A percentile compares a stretch with the other conserved stretches of the same genome.
Conservation (phyloP, 2,113 vertebrate genomes). For the Prochilodus magdalenae region DNA sequence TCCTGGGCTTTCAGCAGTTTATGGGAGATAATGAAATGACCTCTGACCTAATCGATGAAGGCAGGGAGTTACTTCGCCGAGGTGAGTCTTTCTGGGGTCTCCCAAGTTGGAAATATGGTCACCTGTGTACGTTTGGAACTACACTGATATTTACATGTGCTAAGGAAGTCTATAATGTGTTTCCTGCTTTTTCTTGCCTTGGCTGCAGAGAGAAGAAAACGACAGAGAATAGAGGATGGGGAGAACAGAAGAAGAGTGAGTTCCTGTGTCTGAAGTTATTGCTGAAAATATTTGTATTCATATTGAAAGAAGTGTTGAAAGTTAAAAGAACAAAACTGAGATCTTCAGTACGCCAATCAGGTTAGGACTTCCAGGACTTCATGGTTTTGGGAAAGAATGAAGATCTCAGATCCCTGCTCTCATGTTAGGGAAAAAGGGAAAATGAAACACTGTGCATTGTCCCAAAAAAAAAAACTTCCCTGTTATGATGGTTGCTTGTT, state of each 20-base stretch:
- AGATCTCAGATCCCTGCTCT: no score
- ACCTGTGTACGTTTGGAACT: not conserved
- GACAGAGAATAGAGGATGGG: constrained; percentile 92
- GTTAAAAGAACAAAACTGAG: not conserved
- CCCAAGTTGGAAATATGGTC: not conserved
- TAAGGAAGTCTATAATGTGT: not conserved
- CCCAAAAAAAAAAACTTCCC: no score
- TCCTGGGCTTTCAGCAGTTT: constrained; percentile 97
- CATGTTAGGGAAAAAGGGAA: no score
- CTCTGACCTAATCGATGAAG: constrained; percentile 96
- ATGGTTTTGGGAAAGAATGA: no score
- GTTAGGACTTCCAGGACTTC: no score
- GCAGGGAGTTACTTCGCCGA: constrained; percentile 91
- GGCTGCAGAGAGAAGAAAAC: constrained; percentile 91
- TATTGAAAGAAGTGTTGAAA: no score
- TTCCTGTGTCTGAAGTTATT: constrained; percentile 14
- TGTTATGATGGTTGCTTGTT: no score
- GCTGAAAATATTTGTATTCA: no score
- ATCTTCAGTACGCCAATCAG: not conserved
- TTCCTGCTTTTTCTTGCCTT: not conserved
- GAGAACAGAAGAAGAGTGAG: constrained; percentile 93
- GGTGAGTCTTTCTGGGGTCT: constrained; percentile 71
- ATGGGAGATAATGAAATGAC: constrained; percentile 97
- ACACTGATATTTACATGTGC: not conserved
- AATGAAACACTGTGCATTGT: no score